Evolutionary conservation across 1,140 invertebrate genomes (phyloP).

Genomic region (Chrysoperla carnea): DNA sequence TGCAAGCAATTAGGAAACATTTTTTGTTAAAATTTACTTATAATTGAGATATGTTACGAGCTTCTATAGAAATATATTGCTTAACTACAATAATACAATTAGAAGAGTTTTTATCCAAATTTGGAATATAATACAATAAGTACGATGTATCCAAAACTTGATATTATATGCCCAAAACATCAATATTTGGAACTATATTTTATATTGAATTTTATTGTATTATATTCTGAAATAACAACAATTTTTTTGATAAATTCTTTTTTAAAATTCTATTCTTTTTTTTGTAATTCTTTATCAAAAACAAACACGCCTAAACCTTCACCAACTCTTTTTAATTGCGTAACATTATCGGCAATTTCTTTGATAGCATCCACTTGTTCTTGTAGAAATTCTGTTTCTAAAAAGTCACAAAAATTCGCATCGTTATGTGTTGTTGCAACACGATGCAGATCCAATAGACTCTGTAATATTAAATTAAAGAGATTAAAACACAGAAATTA

Average conservation of each 20-base stretch:
- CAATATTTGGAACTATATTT: not conserved
- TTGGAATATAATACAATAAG: too few species aligned
- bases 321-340: slow-evolving; percentile 50
- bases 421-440: slow-evolving; percentile 46
- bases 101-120: too few species aligned
- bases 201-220: not conserved
- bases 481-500: not conserved
- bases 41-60: too few species aligned
- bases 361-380: slow-evolving; percentile 66
- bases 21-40: too few species aligned
- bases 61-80: too few species aligned
- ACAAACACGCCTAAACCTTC: slow-evolving; percentile 53
- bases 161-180: not conserved
- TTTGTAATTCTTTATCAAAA: slow-evolving; percentile 45
- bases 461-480: slow-evolving; percentile 24
- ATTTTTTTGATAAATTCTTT: not conserved
- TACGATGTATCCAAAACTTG: too few species aligned
- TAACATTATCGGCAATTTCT: slow-evolving; percentile 47
- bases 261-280: slow-evolving; percentile 6
- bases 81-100: too few species aligned
- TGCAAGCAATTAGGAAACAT: too few species aligned
- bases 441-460: slow-evolving; percentile 45
- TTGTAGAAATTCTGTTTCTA: slow-evolving; percentile 51
- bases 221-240: not conserved
- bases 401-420: slow-evolving; percentile 49